phyloP scores from a whole-genome alignment of 2,797 vertebrate genomes.

The Cuniculus paca region DNA sequence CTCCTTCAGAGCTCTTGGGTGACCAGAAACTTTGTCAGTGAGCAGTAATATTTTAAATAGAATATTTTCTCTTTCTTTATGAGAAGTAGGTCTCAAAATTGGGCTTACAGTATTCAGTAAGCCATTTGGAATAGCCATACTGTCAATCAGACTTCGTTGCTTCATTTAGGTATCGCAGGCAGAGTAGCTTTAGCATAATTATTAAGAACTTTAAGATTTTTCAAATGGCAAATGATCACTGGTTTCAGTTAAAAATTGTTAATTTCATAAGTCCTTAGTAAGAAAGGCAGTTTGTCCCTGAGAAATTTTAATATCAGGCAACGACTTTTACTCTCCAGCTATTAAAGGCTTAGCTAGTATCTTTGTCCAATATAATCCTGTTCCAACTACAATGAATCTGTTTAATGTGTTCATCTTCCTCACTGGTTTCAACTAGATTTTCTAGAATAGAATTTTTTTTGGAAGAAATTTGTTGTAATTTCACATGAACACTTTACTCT shows the following conservation, averaged over 20 bases:
- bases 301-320: too few relatives aligned
- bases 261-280: neutral
- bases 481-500: rapidly evolving
- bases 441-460: neutral
- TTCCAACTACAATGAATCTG: neutral
- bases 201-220: neutral
- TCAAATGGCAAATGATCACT: neutral
- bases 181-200: neutral
- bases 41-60: neutral
- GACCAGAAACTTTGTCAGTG: neutral
- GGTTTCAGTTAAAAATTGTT: neutral
- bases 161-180: neutral
- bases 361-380: too few relatives aligned
- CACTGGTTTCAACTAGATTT: too few relatives aligned
- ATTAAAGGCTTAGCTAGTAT: too few relatives aligned
- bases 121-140: neutral
- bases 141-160: neutral
- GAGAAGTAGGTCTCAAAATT: neutral
- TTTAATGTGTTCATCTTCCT: neutral
- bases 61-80: neutral
- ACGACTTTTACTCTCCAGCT: neutral
- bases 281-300: neutral
- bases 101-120: neutral
- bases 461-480: neutral
- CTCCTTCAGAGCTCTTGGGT: neutral